Base-by-base conservation (phyloP, 2,888 invertebrate species). In the Calliopum simillimum region DNA sequence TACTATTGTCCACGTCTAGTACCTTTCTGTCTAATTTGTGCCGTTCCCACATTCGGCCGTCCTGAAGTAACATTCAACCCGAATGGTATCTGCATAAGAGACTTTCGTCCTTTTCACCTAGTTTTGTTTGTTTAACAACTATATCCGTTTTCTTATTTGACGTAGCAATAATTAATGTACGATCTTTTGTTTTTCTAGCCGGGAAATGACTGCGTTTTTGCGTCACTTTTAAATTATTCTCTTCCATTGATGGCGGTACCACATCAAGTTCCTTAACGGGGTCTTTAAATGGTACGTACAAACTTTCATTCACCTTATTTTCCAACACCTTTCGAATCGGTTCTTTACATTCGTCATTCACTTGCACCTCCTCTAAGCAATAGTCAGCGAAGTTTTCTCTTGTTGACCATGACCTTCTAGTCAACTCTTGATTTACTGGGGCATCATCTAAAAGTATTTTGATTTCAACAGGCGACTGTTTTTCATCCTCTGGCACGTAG, bases 151-250 rank as follows among this genome's bases (percentile, higher is more conserved):
- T n/a, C n/a, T n/a, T n/a, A n/a, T n/a, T n/a, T n/a, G n/a, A n/a
- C n/a, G n/a, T n/a, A n/a, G n/a, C n/a, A n/a, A n/a, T n/a, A n/a
- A n/a, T n/a, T n/a, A n/a, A n/a, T n/a, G n/a, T n/a, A 2, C 63
- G 33, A 21, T 81, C 77, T 44, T 73, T 74, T 0, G 73, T 80
- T 62, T 81, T 84, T 23, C 72, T 79, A 6, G 68, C 73, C 1
- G 73, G 74, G 74, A 84, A 84, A 76, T 86, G 84, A 41, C 1
- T 14, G 33, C 23, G 68, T n/a, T n/a, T 71, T 72, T 86, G 85
- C 1, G 76, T 75, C 16, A 69, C 78, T 59, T 74, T 74, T 6
- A 86, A 84, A 3, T 86, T 77, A 65, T 84, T 79, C 16, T 65
- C 49, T 2, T 55, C 68, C 80, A 86, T 79, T 6, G 41, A 21